Conservation (phyloP, 2,888 invertebrate species). For the Copidosoma aretas region DNA sequence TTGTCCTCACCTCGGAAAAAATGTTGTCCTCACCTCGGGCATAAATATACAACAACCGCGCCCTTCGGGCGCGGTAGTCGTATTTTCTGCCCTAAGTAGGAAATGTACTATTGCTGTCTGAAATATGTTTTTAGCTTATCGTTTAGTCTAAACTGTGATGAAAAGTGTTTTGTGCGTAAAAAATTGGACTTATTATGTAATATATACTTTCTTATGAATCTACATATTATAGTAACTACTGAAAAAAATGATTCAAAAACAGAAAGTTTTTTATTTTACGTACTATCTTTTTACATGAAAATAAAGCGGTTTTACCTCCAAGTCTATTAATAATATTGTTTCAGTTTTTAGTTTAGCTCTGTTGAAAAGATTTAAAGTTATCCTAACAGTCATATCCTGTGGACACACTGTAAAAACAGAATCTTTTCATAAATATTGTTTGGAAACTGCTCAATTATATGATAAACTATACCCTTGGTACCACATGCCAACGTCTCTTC, state of each 20-base stretch:
- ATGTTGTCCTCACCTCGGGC: too few species aligned
- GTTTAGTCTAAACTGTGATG: too few species aligned
- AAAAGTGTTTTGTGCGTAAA: too few species aligned
- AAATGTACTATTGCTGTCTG: too few species aligned
- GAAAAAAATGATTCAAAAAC: neutral
- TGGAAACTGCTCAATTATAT: conserved; percentile 1
- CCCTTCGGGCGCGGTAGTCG: too few species aligned
- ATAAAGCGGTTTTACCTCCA: neutral
- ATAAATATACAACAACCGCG: too few species aligned
- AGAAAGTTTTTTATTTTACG: neutral
- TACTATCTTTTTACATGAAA: neutral
- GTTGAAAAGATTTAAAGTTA: neutral
- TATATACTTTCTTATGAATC: too few species aligned
- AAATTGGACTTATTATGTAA: too few species aligned
- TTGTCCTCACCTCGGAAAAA: too few species aligned
- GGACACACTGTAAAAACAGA: neutral
- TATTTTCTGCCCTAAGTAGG: too few species aligned
- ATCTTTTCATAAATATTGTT: neutral
- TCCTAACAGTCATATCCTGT: neutral
- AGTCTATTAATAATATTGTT: neutral
- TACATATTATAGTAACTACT: neutral
- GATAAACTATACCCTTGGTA: neutral
- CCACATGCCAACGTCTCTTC: conserved; percentile 2
- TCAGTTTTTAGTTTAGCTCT: neutral
- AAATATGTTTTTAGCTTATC: too few species aligned